Evolutionary conservation across 2,797 vertebrate genomes (phyloP).

Genomic region (Phalloptychus januarius): DNA sequence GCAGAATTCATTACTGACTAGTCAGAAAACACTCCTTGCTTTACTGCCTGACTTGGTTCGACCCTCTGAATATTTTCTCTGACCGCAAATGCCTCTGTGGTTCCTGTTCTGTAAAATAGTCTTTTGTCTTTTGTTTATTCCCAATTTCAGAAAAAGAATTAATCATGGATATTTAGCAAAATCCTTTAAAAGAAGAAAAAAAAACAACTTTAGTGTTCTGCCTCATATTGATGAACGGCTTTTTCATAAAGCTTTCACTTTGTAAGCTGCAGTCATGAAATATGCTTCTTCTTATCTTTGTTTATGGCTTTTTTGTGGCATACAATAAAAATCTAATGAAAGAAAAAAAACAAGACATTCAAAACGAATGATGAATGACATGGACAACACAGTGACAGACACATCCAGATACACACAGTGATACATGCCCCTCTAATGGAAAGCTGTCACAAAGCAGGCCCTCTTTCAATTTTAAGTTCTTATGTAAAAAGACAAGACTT

Average conservation of each 20-base stretch:
- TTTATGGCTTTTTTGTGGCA: background rate
- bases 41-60: slow-evolving; percentile 29
- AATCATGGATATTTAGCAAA: slow-evolving; percentile 45
- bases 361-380: slow-evolving; percentile 17
- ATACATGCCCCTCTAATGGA: slow-evolving; percentile 34
- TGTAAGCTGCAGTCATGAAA: slow-evolving; percentile 5
- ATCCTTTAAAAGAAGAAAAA: no score
- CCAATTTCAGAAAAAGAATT: slow-evolving; percentile 32
- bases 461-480: background rate
- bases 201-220: slow-evolving; percentile 15
- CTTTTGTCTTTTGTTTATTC: slow-evolving; percentile 2
- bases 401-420: slow-evolving; percentile 41
- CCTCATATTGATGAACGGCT: slow-evolving; percentile 31
- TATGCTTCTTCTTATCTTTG: slow-evolving; percentile 5
- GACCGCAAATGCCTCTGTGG: slow-evolving; percentile 5
- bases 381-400: slow-evolving; percentile 26
- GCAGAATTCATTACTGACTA: slow-evolving; percentile 32
- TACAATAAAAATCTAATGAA: background rate
- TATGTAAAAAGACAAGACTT: background rate
- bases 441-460: slow-evolving; percentile 24
- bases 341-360: slow-evolving; percentile 13
- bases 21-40: slow-evolving; percentile 7
- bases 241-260: slow-evolving; percentile 27
- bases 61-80: slow-evolving; percentile 29
- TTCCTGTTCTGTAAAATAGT: background rate